A percentile compares a stretch with the other conserved stretches of the same genome.
phyloP scores from a whole-genome alignment of 1,140 invertebrate genomes.

The Samia ricini region DNA sequence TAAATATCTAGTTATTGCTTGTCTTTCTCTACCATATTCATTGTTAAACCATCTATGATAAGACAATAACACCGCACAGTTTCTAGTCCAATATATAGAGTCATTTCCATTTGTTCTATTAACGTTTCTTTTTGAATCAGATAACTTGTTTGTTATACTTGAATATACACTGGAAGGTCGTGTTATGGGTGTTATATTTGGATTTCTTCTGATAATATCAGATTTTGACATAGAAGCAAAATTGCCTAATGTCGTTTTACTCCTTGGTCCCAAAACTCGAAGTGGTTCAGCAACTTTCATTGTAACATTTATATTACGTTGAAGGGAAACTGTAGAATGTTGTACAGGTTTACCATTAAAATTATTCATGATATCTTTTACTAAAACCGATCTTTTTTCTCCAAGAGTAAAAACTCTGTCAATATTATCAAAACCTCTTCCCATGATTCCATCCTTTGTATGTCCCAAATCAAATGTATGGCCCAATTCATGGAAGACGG shows the following conservation, averaged over 20 bases:
- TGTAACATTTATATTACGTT: conserved; percentile 73
- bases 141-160: conserved; percentile 63
- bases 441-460: conserved; percentile 94
- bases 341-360: conserved; percentile 69
- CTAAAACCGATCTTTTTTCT: conserved; percentile 62
- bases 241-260: conserved; percentile 75
- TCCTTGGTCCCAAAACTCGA: conserved; percentile 68
- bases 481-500: conserved; percentile 95
- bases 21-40: conserved; percentile 73
- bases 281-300: conserved; percentile 74
- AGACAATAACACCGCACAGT: conserved; percentile 82
- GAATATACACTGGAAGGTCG: conserved; percentile 74
- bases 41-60: conserved; percentile 81
- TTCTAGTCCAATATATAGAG: conserved; percentile 82
- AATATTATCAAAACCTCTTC: conserved; percentile 94
- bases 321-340: conserved; percentile 67
- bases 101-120: conserved; percentile 69
- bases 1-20: conserved; percentile 75
- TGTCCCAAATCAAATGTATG: conserved; percentile 97
- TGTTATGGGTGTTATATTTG: conserved; percentile 74
- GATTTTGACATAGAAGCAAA: conserved; percentile 73
- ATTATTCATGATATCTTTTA: conserved; percentile 74
- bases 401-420: conserved; percentile 85
- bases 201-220: conserved; percentile 71
- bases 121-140: conserved; percentile 72